phyloP scores from a whole-genome alignment of 2,797 vertebrate genomes.

The Vipera latastei region DNA sequence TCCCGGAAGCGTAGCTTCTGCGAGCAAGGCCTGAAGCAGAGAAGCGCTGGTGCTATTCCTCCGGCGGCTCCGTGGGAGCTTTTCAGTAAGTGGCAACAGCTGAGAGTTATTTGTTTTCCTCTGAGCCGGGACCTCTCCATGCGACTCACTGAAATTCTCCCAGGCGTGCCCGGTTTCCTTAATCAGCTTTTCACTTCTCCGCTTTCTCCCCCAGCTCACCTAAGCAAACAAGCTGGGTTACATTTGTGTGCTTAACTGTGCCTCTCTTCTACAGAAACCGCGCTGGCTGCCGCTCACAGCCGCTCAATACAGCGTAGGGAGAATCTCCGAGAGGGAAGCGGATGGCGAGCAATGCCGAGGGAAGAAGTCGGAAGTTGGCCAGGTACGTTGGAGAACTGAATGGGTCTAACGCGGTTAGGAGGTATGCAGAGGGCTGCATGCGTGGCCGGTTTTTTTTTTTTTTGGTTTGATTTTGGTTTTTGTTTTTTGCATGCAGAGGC shows the following conservation, averaged over 20 bases:
- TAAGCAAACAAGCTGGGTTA: conserved; percentile 70
- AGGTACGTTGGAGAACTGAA: conserved; percentile 66
- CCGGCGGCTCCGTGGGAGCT: conserved; percentile 50
- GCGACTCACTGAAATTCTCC: conserved; percentile 64
- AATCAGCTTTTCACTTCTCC: conserved; percentile 28
- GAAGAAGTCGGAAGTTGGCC: conserved; percentile 58
- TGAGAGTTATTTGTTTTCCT: conserved; percentile 59
- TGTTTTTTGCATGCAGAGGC: background rate
- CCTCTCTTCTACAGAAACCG: conserved; percentile 75
- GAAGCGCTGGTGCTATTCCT: conserved; percentile 42
- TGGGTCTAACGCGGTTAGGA: background rate
- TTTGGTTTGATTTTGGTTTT: too few species aligned
- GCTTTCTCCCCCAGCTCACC: conserved; percentile 51
- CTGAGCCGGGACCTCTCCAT: conserved; percentile 65
- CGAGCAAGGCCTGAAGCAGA: conserved; percentile 55
- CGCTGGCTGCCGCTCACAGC: conserved; percentile 59
- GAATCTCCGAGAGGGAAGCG: conserved; percentile 29
- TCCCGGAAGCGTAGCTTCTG: conserved; percentile 12
- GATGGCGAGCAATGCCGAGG: conserved; percentile 61
- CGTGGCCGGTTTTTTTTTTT: background rate
- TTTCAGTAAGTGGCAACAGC: conserved; percentile 55
- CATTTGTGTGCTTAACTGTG: conserved; percentile 75
- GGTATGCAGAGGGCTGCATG: background rate
- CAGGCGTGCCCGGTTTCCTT: conserved; percentile 58
- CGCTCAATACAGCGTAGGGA: conserved; percentile 42